phyloP scores from a whole-genome alignment of 2,888 invertebrate species.

The Philaethria dido region DNA sequence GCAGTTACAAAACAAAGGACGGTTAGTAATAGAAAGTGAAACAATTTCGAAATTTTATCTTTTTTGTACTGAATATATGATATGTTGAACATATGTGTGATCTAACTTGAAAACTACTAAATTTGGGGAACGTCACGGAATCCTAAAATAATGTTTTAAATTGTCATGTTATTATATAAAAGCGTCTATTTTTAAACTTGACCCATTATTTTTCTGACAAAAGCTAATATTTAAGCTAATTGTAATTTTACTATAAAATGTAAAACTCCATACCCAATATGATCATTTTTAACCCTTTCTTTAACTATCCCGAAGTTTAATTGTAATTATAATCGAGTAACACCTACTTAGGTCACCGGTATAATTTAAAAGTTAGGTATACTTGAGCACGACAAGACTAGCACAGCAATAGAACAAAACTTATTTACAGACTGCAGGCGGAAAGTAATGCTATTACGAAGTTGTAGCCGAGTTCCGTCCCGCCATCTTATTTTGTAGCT shows the following conservation, averaged over 20 bases:
- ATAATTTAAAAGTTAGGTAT: not conserved
- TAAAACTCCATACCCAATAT: no score
- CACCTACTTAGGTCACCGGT: not conserved
- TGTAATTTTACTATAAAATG: no score
- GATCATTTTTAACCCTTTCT: no score
- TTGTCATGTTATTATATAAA: no score
- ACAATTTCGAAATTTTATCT: conserved; percentile 7
- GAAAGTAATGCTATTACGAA: conserved; percentile 37
- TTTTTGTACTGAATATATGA: no score
- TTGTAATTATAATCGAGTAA: not conserved
- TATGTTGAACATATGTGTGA: no score
- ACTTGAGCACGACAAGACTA: not conserved
- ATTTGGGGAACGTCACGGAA: no score
- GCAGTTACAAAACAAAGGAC: conserved; percentile 12
- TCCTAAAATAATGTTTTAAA: no score
- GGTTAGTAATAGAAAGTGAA: conserved; percentile 7
- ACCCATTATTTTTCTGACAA: no score
- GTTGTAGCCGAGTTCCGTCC: conserved; percentile 28
- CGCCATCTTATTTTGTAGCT: conserved; percentile 23
- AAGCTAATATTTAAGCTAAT: no score
- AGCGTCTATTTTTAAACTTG: no score
- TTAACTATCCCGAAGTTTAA: not conserved
- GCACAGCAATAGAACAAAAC: conserved; percentile 11
- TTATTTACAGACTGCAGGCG: conserved; percentile 21
- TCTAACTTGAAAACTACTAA: no score